Base-by-base conservation (phyloP, 2,113 vertebrate genomes). In the Excalfactoria chinensis region DNA sequence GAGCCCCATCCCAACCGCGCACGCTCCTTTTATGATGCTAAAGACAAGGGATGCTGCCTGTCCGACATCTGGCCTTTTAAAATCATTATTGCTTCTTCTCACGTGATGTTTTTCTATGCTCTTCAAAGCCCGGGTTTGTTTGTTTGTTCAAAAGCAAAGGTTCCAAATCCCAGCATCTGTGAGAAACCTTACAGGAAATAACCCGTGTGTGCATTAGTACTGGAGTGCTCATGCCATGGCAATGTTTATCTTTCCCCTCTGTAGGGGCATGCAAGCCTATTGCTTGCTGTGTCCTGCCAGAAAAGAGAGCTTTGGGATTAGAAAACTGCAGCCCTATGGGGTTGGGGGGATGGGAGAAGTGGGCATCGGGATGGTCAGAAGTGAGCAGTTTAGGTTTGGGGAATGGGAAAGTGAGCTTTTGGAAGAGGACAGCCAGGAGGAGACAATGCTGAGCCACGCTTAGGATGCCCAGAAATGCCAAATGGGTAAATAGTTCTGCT, bases 61-160 rank as follows among this genome's bases (percentile, higher is more conserved):
- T 55, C 58, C 22, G 2, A 67, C 77, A 91, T 76, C 78, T 67
- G 84, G 67, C 37, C 13, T 41, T 41, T 41, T 41, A 41, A 41
- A 41, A 41, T 16, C 2, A 14, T 40, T 8, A 28, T 28, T 35
- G 32, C 40, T 62, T 37, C 13, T 32, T 32, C 78, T 82, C 93
- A 89, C 26, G 35, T 46, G 85, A 7, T 93, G 79, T 93, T 93
- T 94, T 94, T 56, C 64, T 63, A 19, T 0, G 55, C 1, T 55
- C 78, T 96, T 92, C 93, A 91, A 94, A 96, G 89, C 74, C 1
- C 68, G 11, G 49, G 20, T 58, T 93, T 87, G 87, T 94, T 95
- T 96, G 74, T 93, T 93, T 94, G 69, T 79, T 37, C 84, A 80
- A 93, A 84, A 8, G 73, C 81, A 37, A 92, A 73, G 84, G 77